Evolutionary conservation across 2,888 invertebrate species (phyloP).

Genomic region (Eumacrocentrus americanus): DNA sequence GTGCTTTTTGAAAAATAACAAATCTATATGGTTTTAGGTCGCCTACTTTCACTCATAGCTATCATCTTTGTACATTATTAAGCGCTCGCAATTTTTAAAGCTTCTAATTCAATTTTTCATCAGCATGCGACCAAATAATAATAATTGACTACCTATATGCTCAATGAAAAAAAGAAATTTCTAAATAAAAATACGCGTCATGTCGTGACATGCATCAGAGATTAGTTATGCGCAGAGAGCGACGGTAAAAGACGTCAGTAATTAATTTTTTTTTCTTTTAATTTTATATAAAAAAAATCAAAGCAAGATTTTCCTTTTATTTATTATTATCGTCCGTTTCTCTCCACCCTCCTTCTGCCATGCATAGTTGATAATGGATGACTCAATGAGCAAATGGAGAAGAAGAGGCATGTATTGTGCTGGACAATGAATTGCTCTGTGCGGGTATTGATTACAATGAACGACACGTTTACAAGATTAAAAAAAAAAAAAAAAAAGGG

Average conservation of each 20-base stretch:
- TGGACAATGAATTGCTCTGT: too few relatives aligned
- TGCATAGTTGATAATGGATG: constrained; percentile 2
- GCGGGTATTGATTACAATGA: background rate
- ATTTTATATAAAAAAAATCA: background rate
- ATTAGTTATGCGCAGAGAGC: constrained; percentile 4
- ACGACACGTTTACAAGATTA: constrained; percentile 3
- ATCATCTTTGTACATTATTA: constrained; percentile 6
- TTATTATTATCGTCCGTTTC: constrained; percentile 23
- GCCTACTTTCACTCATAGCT: background rate
- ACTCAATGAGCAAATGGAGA: background rate
- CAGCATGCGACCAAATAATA: constrained; percentile 3
- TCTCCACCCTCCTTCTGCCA: constrained; percentile 35
- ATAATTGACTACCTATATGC: background rate
- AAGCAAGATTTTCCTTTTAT: constrained; percentile 3
- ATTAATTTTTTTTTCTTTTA: background rate
- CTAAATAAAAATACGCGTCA: background rate
- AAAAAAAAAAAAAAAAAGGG: constrained; percentile 26
- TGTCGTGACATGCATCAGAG: constrained; percentile 6
- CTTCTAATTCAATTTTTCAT: background rate
- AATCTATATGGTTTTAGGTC: background rate
- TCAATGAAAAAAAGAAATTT: background rate
- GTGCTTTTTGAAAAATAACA: too few relatives aligned
- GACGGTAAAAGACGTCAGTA: background rate
- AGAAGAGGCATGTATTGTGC: constrained; percentile 2
- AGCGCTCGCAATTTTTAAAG: background rate